Conservation (phyloP, 2,888 invertebrate species). For the Phaonia tiefii region DNA sequence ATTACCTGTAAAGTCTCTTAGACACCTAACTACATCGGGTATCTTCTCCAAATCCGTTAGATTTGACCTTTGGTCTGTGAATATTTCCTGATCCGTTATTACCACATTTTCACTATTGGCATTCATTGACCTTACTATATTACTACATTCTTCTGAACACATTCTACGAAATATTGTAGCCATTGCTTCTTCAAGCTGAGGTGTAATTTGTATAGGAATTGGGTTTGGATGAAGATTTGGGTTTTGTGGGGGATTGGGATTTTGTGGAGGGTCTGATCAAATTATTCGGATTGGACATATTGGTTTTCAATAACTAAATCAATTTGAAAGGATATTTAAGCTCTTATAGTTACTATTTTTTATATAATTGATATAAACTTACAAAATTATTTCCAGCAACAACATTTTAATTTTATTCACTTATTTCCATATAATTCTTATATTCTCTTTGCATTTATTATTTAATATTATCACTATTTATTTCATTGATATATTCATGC, state of each 20-base stretch:
- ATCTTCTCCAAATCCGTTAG: neutral
- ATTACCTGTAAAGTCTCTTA: conserved; percentile 12
- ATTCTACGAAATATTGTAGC: neutral
- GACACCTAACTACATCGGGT: neutral
- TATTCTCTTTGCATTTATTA: too few species aligned
- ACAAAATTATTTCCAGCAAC: too few species aligned
- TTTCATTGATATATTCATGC: too few species aligned
- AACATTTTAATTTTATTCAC: too few species aligned
- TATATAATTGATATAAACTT: too few species aligned
- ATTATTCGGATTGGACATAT: conserved; percentile 38
- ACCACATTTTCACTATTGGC: neutral
- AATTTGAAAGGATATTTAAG: too few species aligned
- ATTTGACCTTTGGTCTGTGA: neutral
- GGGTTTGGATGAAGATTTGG: neutral
- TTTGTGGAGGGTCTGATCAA: conserved; percentile 26
- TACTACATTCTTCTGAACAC: neutral
- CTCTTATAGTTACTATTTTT: too few species aligned
- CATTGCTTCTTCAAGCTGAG: neutral
- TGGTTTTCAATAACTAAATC: too few species aligned
- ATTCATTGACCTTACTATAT: neutral
- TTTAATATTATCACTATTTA: too few species aligned
- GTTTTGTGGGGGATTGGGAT: neutral
- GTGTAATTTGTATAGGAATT: neutral
- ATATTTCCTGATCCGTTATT: conserved; percentile 1
- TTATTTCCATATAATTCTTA: too few species aligned